Evolutionary conservation across 2,888 invertebrate genomes (phyloP), one percentile per base, ranked within the genome.

Genomic region (Amaurobius ferox): DNA sequence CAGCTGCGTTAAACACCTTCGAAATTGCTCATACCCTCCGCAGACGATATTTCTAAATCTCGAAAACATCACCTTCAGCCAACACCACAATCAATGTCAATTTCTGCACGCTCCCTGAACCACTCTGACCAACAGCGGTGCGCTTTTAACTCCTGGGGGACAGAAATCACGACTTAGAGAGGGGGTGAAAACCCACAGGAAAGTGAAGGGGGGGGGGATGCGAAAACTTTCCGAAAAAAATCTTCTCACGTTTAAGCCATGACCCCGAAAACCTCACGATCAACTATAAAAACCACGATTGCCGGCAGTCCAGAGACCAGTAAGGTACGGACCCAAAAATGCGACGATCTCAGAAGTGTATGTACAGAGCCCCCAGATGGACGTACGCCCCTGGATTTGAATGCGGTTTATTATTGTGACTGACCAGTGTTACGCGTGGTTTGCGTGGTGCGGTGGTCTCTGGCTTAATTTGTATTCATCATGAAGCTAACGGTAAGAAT

Each of bases 71-170:
- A n/a, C n/a, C n/a, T n/a, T n/a, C n/a, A n/a, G 35, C 35, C n/a
- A n/a, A n/a, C n/a, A n/a, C n/a, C n/a, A 44, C 19, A 23, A n/a
- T 11, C 23, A 16, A 2, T 16, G 55, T 23, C 7, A 23, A 55
- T 55, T 6, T 55, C 13, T 23, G 11, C 2, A 55, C 23, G 55
- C 19, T 23, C 55, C 55, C 55, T 23, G 55, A 55, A 6, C 55
- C 55, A 55, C 23, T 55, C 55, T 55, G 55, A 55, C 55, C 55
- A 55, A 55, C 55, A 55, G 55, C 55, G 55, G 55, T 55, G 55
- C 55, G 55, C 55, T 55, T 55, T 55, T 55, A 55, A 55, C 55
- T 55, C 5, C 5, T 23, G 16, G 16, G 16, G 44, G 44, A 16
- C 9, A 16, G 11, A 55, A 55, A 55, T 55, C 55, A 55, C 55